Conservation (phyloP, 2,888 invertebrate species). For the Adelognathus sp. region DNA sequence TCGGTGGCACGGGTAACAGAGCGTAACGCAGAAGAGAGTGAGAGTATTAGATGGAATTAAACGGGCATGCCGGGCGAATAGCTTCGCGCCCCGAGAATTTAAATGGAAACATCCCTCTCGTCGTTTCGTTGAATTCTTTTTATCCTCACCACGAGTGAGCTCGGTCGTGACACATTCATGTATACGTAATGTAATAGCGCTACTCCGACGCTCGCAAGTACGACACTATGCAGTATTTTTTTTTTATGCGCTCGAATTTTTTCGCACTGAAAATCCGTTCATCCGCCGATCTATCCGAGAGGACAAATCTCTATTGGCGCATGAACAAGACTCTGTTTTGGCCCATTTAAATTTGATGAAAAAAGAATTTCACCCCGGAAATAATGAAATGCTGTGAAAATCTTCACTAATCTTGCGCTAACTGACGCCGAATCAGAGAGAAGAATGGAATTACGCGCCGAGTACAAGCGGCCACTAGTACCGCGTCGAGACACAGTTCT, state of each 20-base stretch:
- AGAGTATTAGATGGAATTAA: slow-evolving; percentile 64
- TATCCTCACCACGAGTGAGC: slow-evolving; percentile 34
- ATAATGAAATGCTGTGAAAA: not conserved
- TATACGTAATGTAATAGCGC: slow-evolving; percentile 59
- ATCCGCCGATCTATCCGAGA: not conserved
- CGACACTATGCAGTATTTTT: slow-evolving; percentile 12
- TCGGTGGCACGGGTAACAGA: slow-evolving; percentile 19
- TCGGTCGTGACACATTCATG: slow-evolving; percentile 43
- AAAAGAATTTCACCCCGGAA: not conserved
- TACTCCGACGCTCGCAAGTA: slow-evolving; percentile 29
- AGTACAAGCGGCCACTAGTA: slow-evolving; percentile 13
- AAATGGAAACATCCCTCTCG: slow-evolving; percentile 59
- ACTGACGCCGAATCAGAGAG: slow-evolving; percentile 25
- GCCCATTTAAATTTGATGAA: not conserved
- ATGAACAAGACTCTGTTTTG: too few relatives aligned
- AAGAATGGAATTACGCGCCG: slow-evolving; percentile 35
- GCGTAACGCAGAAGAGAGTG: slow-evolving; percentile 43
- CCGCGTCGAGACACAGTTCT: not conserved
- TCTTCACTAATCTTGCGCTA: not conserved
- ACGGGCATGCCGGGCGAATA: slow-evolving; percentile 54
- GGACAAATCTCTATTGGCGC: too few relatives aligned
- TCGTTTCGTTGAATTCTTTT: slow-evolving; percentile 60
- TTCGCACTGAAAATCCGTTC: not conserved
- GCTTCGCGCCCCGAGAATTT: slow-evolving; percentile 55
- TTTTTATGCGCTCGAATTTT: not conserved